Conservation (phyloP, 1,140 invertebrate genomes). For the Himalopsyche phryganea region DNA sequence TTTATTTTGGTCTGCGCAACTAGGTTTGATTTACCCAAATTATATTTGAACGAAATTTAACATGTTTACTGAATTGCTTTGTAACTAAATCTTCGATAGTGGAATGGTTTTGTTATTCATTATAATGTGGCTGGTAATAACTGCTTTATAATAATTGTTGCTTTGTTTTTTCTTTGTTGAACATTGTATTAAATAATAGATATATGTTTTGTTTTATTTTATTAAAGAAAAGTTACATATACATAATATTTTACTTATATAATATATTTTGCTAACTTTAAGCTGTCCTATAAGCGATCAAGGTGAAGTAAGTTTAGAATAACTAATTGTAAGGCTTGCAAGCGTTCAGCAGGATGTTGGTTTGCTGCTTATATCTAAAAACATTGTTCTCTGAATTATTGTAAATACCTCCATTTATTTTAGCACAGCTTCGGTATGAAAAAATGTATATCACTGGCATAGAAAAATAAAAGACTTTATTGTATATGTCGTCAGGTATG, state of each 20-base stretch:
- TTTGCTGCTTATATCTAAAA: neutral
- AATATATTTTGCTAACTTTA: constrained; percentile 8
- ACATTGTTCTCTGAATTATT: constrained; percentile 9
- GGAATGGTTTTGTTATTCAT: no score
- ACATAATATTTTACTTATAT: neutral
- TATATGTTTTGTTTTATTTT: constrained; percentile 9
- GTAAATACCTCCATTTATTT: constrained; percentile 7
- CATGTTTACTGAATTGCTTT: no score
- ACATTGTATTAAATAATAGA: no score
- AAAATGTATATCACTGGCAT: constrained; percentile 25
- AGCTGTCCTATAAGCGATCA: constrained; percentile 32
- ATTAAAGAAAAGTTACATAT: constrained; percentile 27
- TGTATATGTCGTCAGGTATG: constrained; percentile 28
- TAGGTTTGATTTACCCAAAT: no score
- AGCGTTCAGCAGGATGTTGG: constrained; percentile 11
- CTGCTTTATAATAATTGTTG: no score
- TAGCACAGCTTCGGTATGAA: constrained; percentile 17
- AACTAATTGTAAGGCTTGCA: constrained; percentile 25
- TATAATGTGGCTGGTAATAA: no score
- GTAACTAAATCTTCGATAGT: no score
- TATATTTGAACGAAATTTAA: no score
- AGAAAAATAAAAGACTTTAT: constrained; percentile 33
- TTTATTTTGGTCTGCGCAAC: no score
- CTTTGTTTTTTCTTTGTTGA: no score
- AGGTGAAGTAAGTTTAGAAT: constrained; percentile 17